Evolutionary conservation across 2,888 invertebrate species (phyloP), one percentile per base, ranked within the genome.

Genomic region (Quadroppia sp.): DNA sequence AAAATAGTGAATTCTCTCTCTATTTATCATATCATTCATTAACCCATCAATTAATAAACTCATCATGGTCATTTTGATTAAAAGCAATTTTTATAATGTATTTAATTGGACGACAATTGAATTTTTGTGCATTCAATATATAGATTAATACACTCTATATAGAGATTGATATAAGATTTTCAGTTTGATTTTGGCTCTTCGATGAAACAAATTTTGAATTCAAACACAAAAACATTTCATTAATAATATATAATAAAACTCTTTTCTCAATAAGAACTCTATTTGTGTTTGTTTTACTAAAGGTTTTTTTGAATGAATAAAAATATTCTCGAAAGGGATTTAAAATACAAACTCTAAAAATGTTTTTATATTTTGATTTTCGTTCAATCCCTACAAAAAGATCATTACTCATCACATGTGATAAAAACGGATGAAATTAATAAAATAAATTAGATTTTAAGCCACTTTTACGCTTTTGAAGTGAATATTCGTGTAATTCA

Each of bases 311-410:
- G 32, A n/a, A 64, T 64, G 61, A 64, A 64, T 64, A 61, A 61
- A 30, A 64, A 36, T 32, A 40, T 36, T 17, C 28, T 32, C 28
- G 20, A 32, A 32, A 69, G n/a, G 69, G 67, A 17, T 7, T 69
- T 69, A 42, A 67, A 69, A 69, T 69, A 69, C 23, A 69, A n/a
- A n/a, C 42, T 69, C 69, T 69, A 69, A 69, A 69, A 69, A 25
- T 67, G 40, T 67, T 67, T 28, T 59, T 6, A 30, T 30, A 25
- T 69, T 69, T 69, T 69, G 69, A 69, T 69, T 69, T 69, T 69
- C 25, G 36, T 20, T 40, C 45, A 69, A 64, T 69, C 69, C 69
- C 69, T 45, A 17, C 36, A 45, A 67, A 67, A 20, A 69, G 40
- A 69, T 69, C 20, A 69, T 69, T 69, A 69, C 45, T 69, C 69